Conservation (phyloP, 2,797 vertebrate species). For the Borostomias antarcticus region DNA sequence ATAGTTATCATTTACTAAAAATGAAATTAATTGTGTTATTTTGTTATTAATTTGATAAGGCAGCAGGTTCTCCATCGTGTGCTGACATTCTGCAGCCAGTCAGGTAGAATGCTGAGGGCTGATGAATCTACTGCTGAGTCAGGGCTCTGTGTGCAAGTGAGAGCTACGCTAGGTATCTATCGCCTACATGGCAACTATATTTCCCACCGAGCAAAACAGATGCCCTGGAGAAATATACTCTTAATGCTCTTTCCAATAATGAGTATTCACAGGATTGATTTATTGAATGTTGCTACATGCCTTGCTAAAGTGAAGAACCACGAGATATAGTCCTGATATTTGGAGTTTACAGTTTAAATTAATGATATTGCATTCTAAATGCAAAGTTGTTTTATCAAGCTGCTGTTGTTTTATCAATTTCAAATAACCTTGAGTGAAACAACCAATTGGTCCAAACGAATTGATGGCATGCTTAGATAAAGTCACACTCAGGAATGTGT, state of each 20-base stretch:
- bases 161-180: constrained; percentile 52
- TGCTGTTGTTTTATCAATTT: too few species aligned
- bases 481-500: too few species aligned
- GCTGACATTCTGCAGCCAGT: constrained; percentile 25
- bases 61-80: constrained; percentile 13
- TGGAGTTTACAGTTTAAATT: too few species aligned
- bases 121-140: constrained; percentile 62
- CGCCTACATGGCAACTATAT: constrained; percentile 41
- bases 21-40: background rate
- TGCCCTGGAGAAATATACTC: constrained; percentile 49
- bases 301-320: background rate
- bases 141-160: constrained; percentile 30
- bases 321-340: background rate
- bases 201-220: constrained; percentile 30
- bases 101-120: constrained; percentile 42
- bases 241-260: constrained; percentile 28
- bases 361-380: too few species aligned
- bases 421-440: too few species aligned
- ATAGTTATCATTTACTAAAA: background rate
- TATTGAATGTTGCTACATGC: background rate
- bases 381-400: background rate
- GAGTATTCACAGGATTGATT: constrained; percentile 23
- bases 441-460: too few species aligned
- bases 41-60: too few species aligned
- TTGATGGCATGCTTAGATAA: too few species aligned